Percentiles rank a stretch among this genome's conserved stretches.
phyloP scores from a whole-genome alignment of 2,888 invertebrate species.

The Anorthoa munda region DNA sequence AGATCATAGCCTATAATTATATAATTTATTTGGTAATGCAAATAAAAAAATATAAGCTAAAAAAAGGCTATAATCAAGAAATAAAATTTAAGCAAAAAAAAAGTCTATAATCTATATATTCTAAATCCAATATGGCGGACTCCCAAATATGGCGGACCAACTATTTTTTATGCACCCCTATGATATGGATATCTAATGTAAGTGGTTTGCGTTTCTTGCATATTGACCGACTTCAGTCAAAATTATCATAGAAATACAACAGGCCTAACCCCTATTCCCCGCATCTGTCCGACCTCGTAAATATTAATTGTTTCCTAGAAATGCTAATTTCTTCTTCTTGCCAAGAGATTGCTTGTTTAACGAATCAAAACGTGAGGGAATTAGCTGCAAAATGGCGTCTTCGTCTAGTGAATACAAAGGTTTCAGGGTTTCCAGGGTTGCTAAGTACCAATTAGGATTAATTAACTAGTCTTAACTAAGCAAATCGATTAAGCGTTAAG shows the following conservation, averaged over 20 bases:
- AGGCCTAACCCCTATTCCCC: neutral
- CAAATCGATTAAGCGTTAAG: neutral
- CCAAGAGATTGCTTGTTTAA: constrained; percentile 21
- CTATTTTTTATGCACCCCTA: too few species aligned
- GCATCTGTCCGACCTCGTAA: constrained; percentile 23
- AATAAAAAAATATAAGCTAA: too few species aligned
- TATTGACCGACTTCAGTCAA: neutral
- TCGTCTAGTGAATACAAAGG: neutral
- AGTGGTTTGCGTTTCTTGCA: too few species aligned
- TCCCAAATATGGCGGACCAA: too few species aligned
- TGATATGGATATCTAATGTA: too few species aligned
- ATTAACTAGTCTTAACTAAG: neutral
- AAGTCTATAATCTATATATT: too few species aligned
- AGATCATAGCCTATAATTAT: too few species aligned
- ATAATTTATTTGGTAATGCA: too few species aligned
- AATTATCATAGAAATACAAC: neutral
- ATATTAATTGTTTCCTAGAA: constrained; percentile 36
- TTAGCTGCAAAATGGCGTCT: constrained; percentile 15
- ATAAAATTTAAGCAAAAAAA: too few species aligned
- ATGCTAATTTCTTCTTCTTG: constrained; percentile 27
- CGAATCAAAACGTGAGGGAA: constrained; percentile 32
- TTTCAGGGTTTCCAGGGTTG: neutral
- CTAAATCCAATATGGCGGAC: too few species aligned
- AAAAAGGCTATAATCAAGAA: too few species aligned
- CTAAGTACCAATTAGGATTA: neutral